Base-by-base conservation (phyloP, 1,140 invertebrate genomes). In the Lanistes nyassanus region DNA sequence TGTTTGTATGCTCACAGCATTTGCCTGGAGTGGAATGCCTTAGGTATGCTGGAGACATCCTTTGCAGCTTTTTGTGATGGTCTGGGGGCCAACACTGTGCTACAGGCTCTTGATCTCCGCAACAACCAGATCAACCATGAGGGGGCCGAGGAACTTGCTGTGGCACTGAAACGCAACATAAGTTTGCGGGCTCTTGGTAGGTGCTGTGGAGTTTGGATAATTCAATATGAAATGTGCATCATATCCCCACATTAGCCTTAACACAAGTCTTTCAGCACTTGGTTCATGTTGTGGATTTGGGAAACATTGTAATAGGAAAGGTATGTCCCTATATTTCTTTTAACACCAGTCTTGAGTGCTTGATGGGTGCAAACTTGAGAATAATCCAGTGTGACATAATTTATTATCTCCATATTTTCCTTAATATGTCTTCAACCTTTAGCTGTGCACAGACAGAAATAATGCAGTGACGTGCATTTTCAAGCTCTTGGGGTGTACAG, bases 41-140 rank as follows among this genome's bases (percentile, higher is more conserved):
- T 88, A 29, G 88, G 88, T 0, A 86, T 89, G 83, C 75, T 88
- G 39, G 87, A 88, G n/a, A 84, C 80, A 51, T 82, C 87, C 2
- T 89, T 89, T 83, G 78, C 83, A 34, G 75, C 85, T 69, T 89
- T 89, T 75, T 88, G 87, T 85, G 88, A 89, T 67, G 88, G 87
- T 13, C 56, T 89, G 2, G 83, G 80, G 21, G 82, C 80, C 23
- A 89, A 88, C 77, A 76, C 79, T 21, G 69, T 75, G 11, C 79
- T 89, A 9, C 81, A 81, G 58, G 84, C 83, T n/a, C 72, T 89
- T 23, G 88, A 89, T 68, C 79, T 89, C n/a, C 77, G 88, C 39
- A 89, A 89, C 81, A 89, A 89, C 75, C 88, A 89, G 80, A 89
- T 89, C 58, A 88, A 78, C 39, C 88, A 89, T 76, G 84, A 87